Conservation (phyloP, 1,140 invertebrate species). For the Drosophila yakuba region DNA sequence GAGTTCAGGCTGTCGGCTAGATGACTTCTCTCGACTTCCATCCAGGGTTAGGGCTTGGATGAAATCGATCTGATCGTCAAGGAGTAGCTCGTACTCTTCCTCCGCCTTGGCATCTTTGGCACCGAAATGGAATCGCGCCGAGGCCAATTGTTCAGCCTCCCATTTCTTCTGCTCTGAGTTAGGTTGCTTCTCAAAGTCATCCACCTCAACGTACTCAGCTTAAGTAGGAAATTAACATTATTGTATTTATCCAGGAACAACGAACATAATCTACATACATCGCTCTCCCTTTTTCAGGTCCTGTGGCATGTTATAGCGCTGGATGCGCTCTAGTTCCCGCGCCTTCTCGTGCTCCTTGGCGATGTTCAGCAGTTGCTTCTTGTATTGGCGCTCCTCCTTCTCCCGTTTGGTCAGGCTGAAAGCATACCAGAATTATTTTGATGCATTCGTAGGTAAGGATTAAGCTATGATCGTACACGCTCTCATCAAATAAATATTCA, state of each 20-base stretch:
- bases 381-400: conserved; percentile 93
- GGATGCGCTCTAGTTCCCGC: conserved; percentile 94
- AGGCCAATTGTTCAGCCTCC: conserved; percentile 98
- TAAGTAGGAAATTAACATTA: background rate
- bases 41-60: conserved; percentile 96
- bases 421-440: background rate
- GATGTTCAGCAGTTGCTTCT: conserved; percentile 95
- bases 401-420: conserved; percentile 93
- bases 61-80: conserved; percentile 99
- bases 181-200: conserved; percentile 92
- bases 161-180: conserved; percentile 98
- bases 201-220: conserved; percentile 93
- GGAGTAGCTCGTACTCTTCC: conserved; percentile 96
- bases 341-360: conserved; percentile 98
- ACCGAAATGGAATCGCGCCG: conserved; percentile 96
- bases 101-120: conserved; percentile 90
- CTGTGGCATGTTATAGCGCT: conserved; percentile 97
- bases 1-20: conserved; percentile 86
- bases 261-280: conserved; percentile 32
- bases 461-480: conserved; percentile 88
- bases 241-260: background rate
- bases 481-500: conserved; percentile 96
- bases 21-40: conserved; percentile 88
- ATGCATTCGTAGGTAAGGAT: no score
- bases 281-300: conserved; percentile 90